Evolutionary conservation across 2,888 invertebrate species (phyloP).

Genomic region (Pediacus dermestoides): DNA sequence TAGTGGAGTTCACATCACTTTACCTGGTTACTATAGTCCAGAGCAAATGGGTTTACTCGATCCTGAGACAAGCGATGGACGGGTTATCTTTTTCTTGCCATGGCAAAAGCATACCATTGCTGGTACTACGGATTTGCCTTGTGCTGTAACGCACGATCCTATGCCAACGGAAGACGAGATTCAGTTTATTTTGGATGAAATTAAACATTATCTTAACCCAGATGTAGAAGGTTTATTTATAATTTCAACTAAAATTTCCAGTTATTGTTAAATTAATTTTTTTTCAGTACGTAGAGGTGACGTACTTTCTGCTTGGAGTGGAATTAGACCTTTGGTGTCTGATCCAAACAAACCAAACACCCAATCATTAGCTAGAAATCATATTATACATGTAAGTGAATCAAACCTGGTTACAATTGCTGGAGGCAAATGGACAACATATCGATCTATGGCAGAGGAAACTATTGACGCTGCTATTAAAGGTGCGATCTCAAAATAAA

Average conservation of each 20-base stretch:
- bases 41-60: conserved; percentile 97
- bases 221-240: conserved; percentile 80
- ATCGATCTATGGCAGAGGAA: conserved; percentile 95
- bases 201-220: conserved; percentile 92
- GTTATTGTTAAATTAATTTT: neutral
- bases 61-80: conserved; percentile 95
- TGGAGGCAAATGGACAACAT: conserved; percentile 99
- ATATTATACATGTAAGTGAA: conserved; percentile 93
- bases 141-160: conserved; percentile 88
- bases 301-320: conserved; percentile 96
- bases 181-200: conserved; percentile 94
- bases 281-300: conserved; percentile 88
- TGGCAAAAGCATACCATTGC: conserved; percentile 94
- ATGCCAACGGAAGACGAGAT: conserved; percentile 97
- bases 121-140: conserved; percentile 96
- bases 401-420: conserved; percentile 95
- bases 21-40: conserved; percentile 79
- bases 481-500: too few relatives aligned
- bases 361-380: conserved; percentile 95
- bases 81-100: conserved; percentile 98
- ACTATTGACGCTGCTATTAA: conserved; percentile 89
- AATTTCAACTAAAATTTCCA: neutral
- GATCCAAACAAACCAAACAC: conserved; percentile 98
- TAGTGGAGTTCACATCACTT: conserved; percentile 95
- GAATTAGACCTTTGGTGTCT: conserved; percentile 93